Conservation (phyloP, 2,888 invertebrate species). For the Arrhopalites spinosus region DNA sequence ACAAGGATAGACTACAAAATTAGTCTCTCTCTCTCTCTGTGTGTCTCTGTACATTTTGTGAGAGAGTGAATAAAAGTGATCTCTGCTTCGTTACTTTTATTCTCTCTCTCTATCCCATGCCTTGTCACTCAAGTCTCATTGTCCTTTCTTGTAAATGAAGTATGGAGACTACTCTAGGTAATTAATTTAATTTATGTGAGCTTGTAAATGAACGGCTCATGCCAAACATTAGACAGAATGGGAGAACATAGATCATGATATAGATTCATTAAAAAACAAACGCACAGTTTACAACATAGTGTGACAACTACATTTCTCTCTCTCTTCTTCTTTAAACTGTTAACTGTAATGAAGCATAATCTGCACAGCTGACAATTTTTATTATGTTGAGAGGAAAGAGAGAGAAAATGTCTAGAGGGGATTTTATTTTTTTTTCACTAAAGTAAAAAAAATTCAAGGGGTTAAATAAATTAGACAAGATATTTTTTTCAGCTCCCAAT, state of each 20-base stretch:
- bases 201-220: too few relatives aligned
- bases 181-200: too few relatives aligned
- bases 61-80: neutral
- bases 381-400: slow-evolving; percentile 2
- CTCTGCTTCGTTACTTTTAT: neutral
- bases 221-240: too few relatives aligned
- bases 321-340: neutral
- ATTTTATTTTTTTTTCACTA: too few relatives aligned
- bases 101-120: neutral
- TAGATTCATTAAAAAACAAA: neutral
- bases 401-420: too few relatives aligned
- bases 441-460: too few relatives aligned
- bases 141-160: neutral
- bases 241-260: neutral
- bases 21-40: neutral
- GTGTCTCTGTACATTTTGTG: too few relatives aligned
- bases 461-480: too few relatives aligned
- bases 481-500: too few relatives aligned
- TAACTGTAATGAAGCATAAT: too few relatives aligned
- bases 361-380: too few relatives aligned
- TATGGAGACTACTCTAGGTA: slow-evolving; percentile 2
- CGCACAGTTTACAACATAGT: neutral
- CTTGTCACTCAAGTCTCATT: neutral
- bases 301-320: neutral
- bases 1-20: neutral